Evolutionary conservation across 2,888 invertebrate species (phyloP), one percentile per base, ranked within the genome.

Genomic region (Abscondita cerata): DNA sequence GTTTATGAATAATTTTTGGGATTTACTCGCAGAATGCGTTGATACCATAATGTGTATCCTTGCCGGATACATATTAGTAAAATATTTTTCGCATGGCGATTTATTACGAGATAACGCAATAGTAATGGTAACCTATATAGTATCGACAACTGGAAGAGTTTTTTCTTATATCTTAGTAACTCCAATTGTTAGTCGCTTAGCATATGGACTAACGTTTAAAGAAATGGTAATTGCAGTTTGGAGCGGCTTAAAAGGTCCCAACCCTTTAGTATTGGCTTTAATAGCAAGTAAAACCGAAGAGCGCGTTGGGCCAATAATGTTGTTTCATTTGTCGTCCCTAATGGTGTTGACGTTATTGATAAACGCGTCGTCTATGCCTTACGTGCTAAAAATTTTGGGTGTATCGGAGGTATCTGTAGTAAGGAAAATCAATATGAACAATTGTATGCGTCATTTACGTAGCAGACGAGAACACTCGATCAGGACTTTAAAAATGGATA

Each of bases 401-500:
- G 52, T 65, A 9, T 52, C 60, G 1, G 56, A 65, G 9, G 1
- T 63, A 55, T 84, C 85, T 0, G 68, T 83, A 0, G 83, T 84
- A 0, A 83, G 83, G 75, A 83, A 84, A 51, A 81, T 82, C 0
- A 85, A 85, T 55, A 85, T 85, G 85, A 83, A 82, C 0, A 84
- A 84, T 67, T 84, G 85, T 52, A 83, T 85, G 8, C 83, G 81
- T 64, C 77, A 83, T 0, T 74, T 85, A 56, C 82, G 82, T 77
- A 64, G 76, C 61, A 83, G 83, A 1, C 76, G 84, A 16, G 82
- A 83, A 48, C 76, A 84, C 1, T 82, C 84, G 6, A 79, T 86
- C 4, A 83, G 83, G 1, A 83, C 85, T 80, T 75, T 86, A 48
- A 86, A 86, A 72, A 85, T 85, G 81, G 86, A 87, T 70, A 85